A percentile compares a stretch with the other conserved stretches of the same genome.
These are phyloP conservation scores for Rhinoderma darwinii DNA, from an alignment of 2,113 vertebrate species.

Conservation along the genomic window DNA sequence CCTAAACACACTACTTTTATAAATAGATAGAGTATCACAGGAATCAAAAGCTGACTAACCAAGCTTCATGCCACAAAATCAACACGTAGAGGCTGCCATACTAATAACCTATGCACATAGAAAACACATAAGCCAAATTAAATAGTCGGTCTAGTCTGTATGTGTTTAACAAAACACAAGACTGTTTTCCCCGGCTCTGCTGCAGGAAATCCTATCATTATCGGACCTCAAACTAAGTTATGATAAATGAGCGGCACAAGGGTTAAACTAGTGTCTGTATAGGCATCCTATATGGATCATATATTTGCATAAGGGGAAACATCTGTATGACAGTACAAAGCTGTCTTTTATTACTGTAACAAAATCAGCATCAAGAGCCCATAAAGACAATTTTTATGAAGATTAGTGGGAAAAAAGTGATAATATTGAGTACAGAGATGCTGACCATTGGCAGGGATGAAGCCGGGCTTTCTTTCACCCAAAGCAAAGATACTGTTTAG, in stretches of 20 bases:
- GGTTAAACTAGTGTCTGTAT: constrained; percentile 30
- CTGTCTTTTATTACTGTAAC: background rate
- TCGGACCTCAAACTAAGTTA: constrained; percentile 16
- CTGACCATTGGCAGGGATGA: too few relatives aligned
- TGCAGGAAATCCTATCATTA: constrained; percentile 58
- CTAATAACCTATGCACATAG: constrained; percentile 53
- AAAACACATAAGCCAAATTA: constrained; percentile 54
- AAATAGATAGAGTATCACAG: constrained; percentile 58
- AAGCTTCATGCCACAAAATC: constrained; percentile 54
- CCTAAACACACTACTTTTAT: constrained; percentile 59
- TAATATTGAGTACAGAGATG: too few relatives aligned
- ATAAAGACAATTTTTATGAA: background rate
- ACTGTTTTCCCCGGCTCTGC: constrained; percentile 44
- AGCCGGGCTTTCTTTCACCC: too few relatives aligned
- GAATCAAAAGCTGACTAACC: constrained; percentile 58
- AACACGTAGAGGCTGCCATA: constrained; percentile 53
- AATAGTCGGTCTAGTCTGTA: constrained; percentile 51
- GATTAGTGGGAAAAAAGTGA: too few relatives aligned
- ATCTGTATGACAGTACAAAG: constrained; percentile 10
- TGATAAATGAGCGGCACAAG: constrained; percentile 1
- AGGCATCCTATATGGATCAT: background rate
- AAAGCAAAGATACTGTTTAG: too few relatives aligned
- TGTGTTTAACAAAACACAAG: constrained; percentile 55
- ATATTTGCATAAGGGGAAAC: constrained; percentile 25
- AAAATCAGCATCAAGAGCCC: background rate